These are phyloP conservation scores for Umimayanthus kanabou DNA, from an alignment of 92 coral and sea anemone genomes.

Conservation along the genomic window DNA sequence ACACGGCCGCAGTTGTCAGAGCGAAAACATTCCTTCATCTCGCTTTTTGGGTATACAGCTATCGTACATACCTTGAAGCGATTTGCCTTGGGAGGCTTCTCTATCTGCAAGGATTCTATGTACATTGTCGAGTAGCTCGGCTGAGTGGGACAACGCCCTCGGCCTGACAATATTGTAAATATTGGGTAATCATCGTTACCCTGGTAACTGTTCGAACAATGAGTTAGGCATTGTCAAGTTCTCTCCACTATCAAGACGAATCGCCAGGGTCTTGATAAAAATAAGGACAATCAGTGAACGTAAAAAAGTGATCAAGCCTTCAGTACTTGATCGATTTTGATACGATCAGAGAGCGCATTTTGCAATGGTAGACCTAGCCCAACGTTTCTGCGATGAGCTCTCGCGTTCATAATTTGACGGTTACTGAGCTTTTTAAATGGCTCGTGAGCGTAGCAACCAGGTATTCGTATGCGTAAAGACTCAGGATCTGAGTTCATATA, in stretches of 20 bases:
- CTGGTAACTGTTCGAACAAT: constrained; percentile 56
- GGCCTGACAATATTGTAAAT: constrained; percentile 44
- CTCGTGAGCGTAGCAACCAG: constrained; percentile 25
- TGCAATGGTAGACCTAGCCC: constrained; percentile 42
- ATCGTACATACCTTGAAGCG: constrained; percentile 16
- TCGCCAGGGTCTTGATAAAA: constrained; percentile 28
- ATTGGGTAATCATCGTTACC: constrained; percentile 59
- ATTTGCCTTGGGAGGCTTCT: constrained; percentile 62
- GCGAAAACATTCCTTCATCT: too few species aligned
- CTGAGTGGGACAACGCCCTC: constrained; percentile 54
- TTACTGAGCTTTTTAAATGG: constrained; percentile 48
- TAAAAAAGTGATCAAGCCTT: constrained; percentile 57
- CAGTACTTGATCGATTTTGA: constrained; percentile 23
- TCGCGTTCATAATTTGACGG: constrained; percentile 50
- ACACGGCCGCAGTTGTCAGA: too few species aligned
- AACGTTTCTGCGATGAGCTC: constrained; percentile 29
- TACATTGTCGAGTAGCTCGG: constrained; percentile 28
- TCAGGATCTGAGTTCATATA: constrained; percentile 52
- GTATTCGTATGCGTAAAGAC: constrained; percentile 45
- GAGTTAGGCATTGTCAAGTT: constrained; percentile 49
- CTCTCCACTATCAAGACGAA: constrained; percentile 60
- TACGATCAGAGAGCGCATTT: constrained; percentile 40
- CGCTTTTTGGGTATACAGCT: too few species aligned
- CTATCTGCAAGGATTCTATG: constrained; percentile 47
- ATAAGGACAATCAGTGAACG: constrained; percentile 38